phyloP scores from a whole-genome alignment of 2,888 invertebrate genomes.

The Hecatera dysodea region DNA sequence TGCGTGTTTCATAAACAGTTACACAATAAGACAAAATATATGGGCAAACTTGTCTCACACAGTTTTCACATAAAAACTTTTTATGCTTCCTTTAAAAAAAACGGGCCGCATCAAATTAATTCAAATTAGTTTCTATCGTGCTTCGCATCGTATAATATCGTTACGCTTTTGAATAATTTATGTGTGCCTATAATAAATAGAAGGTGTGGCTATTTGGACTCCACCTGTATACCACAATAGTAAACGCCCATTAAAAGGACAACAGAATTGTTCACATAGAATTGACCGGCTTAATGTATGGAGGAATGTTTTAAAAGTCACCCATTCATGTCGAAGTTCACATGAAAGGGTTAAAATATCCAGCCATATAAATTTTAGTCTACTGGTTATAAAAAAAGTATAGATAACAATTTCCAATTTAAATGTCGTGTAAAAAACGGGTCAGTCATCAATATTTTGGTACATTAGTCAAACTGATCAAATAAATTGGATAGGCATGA shows the following conservation, averaged over 20 bases:
- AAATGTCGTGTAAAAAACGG: background rate
- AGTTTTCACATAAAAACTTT: slow-evolving; percentile 77
- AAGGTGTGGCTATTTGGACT: slow-evolving; percentile 85
- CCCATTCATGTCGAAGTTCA: slow-evolving; percentile 62
- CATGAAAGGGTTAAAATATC: slow-evolving; percentile 40
- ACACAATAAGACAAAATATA: slow-evolving; percentile 76
- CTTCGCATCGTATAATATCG: slow-evolving; percentile 81
- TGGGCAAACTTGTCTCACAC: slow-evolving; percentile 72
- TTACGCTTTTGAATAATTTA: slow-evolving; percentile 87
- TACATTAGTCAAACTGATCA: slow-evolving; percentile 12
- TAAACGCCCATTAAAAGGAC: slow-evolving; percentile 76
- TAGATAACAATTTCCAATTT: slow-evolving; percentile 7
- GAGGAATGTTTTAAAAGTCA: slow-evolving; percentile 54
- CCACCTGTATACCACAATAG: slow-evolving; percentile 79
- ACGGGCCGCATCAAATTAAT: slow-evolving; percentile 82
- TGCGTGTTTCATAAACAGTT: slow-evolving; percentile 73
- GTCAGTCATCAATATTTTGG: background rate
- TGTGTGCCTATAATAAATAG: slow-evolving; percentile 81
- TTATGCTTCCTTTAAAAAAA: slow-evolving; percentile 81
- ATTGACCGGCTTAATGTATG: slow-evolving; percentile 53
- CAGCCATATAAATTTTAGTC: slow-evolving; percentile 14
- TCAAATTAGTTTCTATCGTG: slow-evolving; percentile 84
- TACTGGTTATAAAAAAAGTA: slow-evolving; percentile 14
- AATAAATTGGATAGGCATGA: slow-evolving; percentile 37
- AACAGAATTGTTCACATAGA: slow-evolving; percentile 50